Evolutionary conservation across 2,797 vertebrate genomes (phyloP).

Genomic region (Bradypus variegatus): DNA sequence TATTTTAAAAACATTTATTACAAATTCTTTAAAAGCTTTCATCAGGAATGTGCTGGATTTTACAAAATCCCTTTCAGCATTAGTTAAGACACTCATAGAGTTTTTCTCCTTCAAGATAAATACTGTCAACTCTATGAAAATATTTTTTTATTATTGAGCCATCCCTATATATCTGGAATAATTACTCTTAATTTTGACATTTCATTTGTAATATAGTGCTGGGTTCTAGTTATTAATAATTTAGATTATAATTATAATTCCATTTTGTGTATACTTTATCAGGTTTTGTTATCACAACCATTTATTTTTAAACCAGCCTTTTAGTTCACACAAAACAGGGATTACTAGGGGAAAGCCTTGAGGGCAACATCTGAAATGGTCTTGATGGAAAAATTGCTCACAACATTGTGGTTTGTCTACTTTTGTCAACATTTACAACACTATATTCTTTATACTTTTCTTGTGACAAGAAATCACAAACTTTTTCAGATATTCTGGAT

Average conservation of each 20-base stretch:
- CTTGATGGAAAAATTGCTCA: not conserved
- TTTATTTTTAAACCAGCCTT: constrained; percentile 45
- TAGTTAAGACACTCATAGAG: not conserved
- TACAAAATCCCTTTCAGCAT: constrained; percentile 20
- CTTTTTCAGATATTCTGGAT: not conserved
- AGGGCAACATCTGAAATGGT: constrained; percentile 43
- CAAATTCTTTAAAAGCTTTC: constrained; percentile 13
- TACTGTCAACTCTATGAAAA: not conserved
- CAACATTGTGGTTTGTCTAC: not conserved
- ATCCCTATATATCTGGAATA: not conserved
- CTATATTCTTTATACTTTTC: not conserved
- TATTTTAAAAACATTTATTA: not conserved
- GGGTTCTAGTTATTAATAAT: constrained; percentile 18
- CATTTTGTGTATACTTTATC: constrained; percentile 24
- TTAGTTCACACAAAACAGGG: constrained; percentile 38
- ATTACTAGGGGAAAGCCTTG: constrained; percentile 34
- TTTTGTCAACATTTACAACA: constrained; percentile 22
- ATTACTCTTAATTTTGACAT: not conserved
- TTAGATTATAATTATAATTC: constrained; percentile 30
- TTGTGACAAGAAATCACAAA: constrained; percentile 20
- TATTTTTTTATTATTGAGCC: not conserved
- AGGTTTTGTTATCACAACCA: constrained; percentile 8
- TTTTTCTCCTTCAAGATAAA: constrained; percentile 11
- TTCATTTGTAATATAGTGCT: not conserved
- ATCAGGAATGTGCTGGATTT: constrained; percentile 3